Base-by-base conservation (phyloP, 2,888 invertebrate genomes). In the Mythimna pallens region DNA sequence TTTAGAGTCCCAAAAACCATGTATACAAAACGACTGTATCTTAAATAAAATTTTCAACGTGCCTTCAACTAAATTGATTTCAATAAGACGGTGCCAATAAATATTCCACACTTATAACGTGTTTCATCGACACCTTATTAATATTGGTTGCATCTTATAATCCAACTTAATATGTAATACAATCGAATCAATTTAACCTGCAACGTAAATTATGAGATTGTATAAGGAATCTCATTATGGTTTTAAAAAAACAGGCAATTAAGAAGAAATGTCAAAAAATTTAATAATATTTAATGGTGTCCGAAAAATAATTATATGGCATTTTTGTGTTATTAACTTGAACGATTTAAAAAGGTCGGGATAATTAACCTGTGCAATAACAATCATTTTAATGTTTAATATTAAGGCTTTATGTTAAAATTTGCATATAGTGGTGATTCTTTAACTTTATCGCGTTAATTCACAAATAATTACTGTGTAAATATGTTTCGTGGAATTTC, bases 291-390 rank as follows among this genome's bases (percentile, higher is more conserved):
- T 89, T 88, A 92, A 88, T 88, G 89, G 88, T 88, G 89, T 88
- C 89, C 89, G 85, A 92, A 91, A 91, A 89, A 91, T 91, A 92
- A 93, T 93, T 91, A 93, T 90, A 91, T 87, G 85, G 87, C 88
- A 89, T 92, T 93, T 92, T 90, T 88, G 89, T 90, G 87, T 92
- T 90, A 92, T 93, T 91, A 92, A 90, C 88, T 89, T 85, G 87
- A 86, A 85, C 87, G 88, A 87, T 89, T 92, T 90, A 91, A 93
- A 92, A 93, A 94, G 94, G 94, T 94, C 92, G 89, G 80, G 90
- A 92, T 93, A 94, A 95, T 95, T 95, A 95, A 94, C 91, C 91
- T 92, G 89, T 83, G 90, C 89, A 93, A 93, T 93, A 93, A 93
- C 91, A 91, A 92, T 92, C 88, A 88, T 85, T 89, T 89, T 92